Evolutionary conservation across 1,140 invertebrate species (phyloP), one percentile per base, ranked within the genome.

Genomic region (Drosophila kurseongensis): DNA sequence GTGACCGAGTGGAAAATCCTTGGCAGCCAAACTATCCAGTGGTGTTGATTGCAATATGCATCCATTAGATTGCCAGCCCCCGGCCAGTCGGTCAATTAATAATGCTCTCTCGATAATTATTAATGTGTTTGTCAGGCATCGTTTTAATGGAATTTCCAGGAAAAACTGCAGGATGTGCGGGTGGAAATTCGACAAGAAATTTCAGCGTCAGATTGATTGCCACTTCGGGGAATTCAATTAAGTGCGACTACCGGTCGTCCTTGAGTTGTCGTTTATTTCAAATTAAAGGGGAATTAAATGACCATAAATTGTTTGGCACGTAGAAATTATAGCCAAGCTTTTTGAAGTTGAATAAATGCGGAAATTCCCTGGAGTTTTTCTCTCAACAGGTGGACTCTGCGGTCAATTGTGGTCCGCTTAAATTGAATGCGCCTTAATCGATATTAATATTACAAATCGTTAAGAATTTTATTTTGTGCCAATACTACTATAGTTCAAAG

Each of bases 191-290:
- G 44, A 62, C 48, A 66, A 45, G 65, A 35, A 67, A 61, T 72
- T 60, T 45, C 40, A 56, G 44, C 38, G 42, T 32, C 59, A 66
- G 71, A 75, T 77, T 61, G 73, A 84, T 77, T 72, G 50, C 18
- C 45, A 35, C 40, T 54, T 58, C 38, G 61, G 62, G 60, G 38
- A 60, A 44, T 45, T 63, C 52, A 51, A 65, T 75, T 57, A 74
- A 47, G 10, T 18, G 44, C 18, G 7, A 29, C 63, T 65, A n/a
- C 29, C 62, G 23, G 23, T 23, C 5, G 32, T 5, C 65, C 45
- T n/a, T 32, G 18, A 51, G 12, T 38, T 38, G 29, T 18, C 12
- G 9, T 29, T 45, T 14, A 18, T 13, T 42, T 9, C 38, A 50
- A 58, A 40, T 71, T 44, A 41, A 51, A 44, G 29, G 45, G 38